These are phyloP conservation scores for Spodoptera frugiperda DNA, from an alignment of 1,140 invertebrate genomes.

Conservation along the genomic window DNA sequence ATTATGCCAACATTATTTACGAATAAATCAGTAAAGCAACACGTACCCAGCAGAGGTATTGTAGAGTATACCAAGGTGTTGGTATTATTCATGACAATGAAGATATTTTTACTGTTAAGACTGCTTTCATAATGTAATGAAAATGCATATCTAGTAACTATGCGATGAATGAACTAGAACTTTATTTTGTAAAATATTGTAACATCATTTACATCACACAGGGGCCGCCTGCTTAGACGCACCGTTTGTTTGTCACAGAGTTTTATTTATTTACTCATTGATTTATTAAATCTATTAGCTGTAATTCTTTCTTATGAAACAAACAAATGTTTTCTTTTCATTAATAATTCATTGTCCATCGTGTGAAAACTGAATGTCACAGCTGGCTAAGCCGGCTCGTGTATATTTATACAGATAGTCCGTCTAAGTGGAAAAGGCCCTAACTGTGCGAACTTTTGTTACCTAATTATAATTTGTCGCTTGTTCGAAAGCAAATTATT, in stretches of 20 bases:
- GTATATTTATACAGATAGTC: neutral
- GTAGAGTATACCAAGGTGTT: constrained; percentile 56
- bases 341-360: neutral
- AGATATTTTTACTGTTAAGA: constrained; percentile 38
- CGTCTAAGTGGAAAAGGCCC: too few relatives aligned
- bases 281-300: too few relatives aligned
- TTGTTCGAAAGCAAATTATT: constrained; percentile 25
- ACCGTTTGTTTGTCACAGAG: too few relatives aligned
- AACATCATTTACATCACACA: neutral
- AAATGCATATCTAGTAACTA: constrained; percentile 16
- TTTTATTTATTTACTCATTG: too few relatives aligned
- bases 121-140: constrained; percentile 40
- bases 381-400: too few relatives aligned
- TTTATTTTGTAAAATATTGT: constrained; percentile 2
- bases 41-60: constrained; percentile 54
- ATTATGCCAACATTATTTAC: constrained; percentile 56
- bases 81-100: constrained; percentile 52
- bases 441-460: neutral
- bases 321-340: neutral
- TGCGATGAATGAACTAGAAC: constrained; percentile 10
- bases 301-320: neutral
- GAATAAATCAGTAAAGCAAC: constrained; percentile 52
- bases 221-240: too few relatives aligned
- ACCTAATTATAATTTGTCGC: constrained; percentile 13
- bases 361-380: too few relatives aligned